A percentile compares a stretch with the other conserved stretches of the same genome.
These are phyloP conservation scores for Heliconius hermathena DNA, from an alignment of 1,140 invertebrate genomes.

Conservation along the genomic window DNA sequence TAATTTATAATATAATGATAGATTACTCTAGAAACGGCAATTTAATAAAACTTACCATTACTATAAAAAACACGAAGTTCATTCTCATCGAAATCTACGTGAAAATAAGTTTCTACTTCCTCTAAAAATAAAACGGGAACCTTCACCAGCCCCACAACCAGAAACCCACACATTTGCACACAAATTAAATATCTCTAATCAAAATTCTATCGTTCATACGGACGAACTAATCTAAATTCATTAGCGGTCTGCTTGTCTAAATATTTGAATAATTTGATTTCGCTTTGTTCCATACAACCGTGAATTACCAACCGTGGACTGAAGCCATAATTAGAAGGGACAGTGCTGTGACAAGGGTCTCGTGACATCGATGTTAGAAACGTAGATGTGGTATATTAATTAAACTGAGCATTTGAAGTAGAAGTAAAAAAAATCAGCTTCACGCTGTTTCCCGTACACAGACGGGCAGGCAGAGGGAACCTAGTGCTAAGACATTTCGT, in stretches of 20 bases:
- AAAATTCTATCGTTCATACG: slow-evolving; percentile 49
- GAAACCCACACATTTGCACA: slow-evolving; percentile 16
- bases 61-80: too few species aligned
- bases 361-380: slow-evolving; percentile 9
- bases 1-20: too few species aligned
- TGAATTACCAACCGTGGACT: slow-evolving; percentile 53
- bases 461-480: too few species aligned
- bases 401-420: too few species aligned
- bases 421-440: too few species aligned
- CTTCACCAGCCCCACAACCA: neutral
- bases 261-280: slow-evolving; percentile 80
- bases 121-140: neutral
- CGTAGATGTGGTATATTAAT: slow-evolving; percentile 17
- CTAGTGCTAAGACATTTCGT: too few species aligned
- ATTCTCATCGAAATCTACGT: too few species aligned
- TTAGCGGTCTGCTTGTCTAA: slow-evolving; percentile 69
- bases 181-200: slow-evolving; percentile 40
- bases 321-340: slow-evolving; percentile 66
- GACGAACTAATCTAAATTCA: slow-evolving; percentile 75
- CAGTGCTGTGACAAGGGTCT: slow-evolving; percentile 56
- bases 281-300: slow-evolving; percentile 66
- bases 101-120: too few species aligned
- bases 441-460: too few species aligned
- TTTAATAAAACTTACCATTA: too few species aligned
- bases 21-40: too few species aligned